phyloP scores from a whole-genome alignment of 2,888 invertebrate genomes.

The Galerucella pusilla region DNA sequence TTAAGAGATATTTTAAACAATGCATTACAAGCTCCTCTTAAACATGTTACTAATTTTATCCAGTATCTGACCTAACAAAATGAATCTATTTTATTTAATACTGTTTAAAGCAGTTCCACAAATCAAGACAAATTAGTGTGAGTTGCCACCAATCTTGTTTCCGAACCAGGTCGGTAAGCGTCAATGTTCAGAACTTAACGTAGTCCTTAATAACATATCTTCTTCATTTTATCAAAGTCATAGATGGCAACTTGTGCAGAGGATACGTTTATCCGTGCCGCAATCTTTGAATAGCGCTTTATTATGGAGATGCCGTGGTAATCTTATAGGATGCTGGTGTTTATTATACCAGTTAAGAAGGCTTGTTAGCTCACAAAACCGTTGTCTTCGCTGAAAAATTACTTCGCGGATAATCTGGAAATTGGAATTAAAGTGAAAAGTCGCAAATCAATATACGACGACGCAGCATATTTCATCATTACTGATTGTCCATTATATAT shows the following conservation, averaged over 20 bases:
- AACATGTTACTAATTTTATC: neutral
- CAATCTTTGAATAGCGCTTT: slow-evolving; percentile 22
- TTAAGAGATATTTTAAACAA: too few species aligned
- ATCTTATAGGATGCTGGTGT: slow-evolving; percentile 21
- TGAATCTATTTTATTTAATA: neutral
- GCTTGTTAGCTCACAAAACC: slow-evolving; percentile 16
- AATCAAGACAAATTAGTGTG: neutral
- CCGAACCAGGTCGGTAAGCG: neutral
- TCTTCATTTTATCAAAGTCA: slow-evolving; percentile 14
- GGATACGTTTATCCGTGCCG: slow-evolving; percentile 14
- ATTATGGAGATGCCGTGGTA: slow-evolving; percentile 20
- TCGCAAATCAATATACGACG: neutral
- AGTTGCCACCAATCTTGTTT: neutral
- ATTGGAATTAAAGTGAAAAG: neutral
- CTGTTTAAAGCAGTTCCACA: neutral
- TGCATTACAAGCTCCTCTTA: neutral
- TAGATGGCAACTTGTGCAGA: neutral
- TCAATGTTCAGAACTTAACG: slow-evolving; percentile 9
- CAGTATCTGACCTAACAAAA: neutral
- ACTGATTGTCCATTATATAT: neutral
- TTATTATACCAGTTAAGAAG: slow-evolving; percentile 19
- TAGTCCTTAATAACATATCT: slow-evolving; percentile 15
- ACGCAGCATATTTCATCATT: neutral
- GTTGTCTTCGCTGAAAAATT: slow-evolving; percentile 1
- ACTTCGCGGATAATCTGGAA: slow-evolving; percentile 1